Percentiles rank a stretch among this genome's conserved stretches.
These are phyloP conservation scores for Artibeus jamaicensis DNA, from an alignment of 2,797 vertebrate species.

Conservation along the genomic window DNA sequence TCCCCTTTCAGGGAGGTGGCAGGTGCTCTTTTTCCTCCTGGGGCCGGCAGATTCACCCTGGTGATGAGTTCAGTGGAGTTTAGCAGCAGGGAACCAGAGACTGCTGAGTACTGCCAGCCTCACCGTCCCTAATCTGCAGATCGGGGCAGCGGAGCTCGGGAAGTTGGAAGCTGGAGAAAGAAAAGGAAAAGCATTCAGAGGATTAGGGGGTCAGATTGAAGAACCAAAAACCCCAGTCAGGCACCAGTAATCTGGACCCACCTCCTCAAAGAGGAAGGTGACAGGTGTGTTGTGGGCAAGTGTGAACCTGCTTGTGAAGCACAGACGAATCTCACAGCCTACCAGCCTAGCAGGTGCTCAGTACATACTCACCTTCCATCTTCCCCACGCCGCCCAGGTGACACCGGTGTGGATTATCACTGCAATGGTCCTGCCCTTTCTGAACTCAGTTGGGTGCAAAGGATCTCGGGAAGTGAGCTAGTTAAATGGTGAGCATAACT, in stretches of 20 bases:
- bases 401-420: not conserved
- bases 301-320: not conserved
- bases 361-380: rapidly evolving
- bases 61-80: not conserved
- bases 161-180: not conserved
- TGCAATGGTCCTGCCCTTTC: not conserved
- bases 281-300: rapidly evolving
- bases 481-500: not conserved
- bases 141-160: not conserved
- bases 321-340: not conserved
- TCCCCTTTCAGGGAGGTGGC: not conserved
- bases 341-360: not conserved
- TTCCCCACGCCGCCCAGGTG: not conserved
- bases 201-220: not conserved
- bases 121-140: not conserved
- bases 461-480: not conserved
- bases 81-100: not conserved
- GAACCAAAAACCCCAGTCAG: not conserved
- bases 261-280: not conserved
- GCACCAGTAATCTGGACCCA: not conserved
- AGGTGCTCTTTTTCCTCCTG: not conserved
- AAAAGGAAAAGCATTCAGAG: not conserved
- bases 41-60: not conserved
- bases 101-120: not conserved
- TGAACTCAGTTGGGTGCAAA: not conserved